Percentiles rank a stretch among this genome's conserved stretches.
Evolutionary conservation across 2,113 vertebrate species (phyloP).

Genomic region (Thalassoma bifasciatum): DNA sequence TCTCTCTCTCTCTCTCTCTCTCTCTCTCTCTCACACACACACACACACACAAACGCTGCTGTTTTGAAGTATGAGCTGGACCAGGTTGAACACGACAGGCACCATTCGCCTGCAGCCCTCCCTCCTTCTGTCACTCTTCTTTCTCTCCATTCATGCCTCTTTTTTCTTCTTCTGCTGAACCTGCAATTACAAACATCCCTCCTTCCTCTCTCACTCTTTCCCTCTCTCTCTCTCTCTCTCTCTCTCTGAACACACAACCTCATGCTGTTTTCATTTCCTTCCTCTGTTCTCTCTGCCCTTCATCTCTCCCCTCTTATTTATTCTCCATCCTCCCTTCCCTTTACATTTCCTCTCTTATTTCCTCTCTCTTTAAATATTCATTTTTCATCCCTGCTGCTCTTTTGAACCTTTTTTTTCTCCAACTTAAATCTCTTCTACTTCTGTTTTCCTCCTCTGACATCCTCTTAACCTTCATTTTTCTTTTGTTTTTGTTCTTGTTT

Average conservation of each 20-base stretch:
- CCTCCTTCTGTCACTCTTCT: not conserved
- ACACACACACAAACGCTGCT: constrained; percentile 26
- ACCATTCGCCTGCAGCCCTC: constrained; percentile 14
- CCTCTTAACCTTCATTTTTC: not conserved
- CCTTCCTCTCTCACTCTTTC: not conserved
- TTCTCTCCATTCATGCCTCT: not conserved
- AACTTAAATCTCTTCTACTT: not conserved
- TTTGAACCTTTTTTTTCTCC: too few species aligned
- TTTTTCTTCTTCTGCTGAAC: constrained; percentile 10
- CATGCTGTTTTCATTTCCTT: constrained; percentile 19
- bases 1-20: constrained; percentile 5
- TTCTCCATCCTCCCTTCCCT: constrained; percentile 1
- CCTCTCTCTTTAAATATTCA: not conserved
- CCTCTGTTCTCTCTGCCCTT: constrained; percentile 5
- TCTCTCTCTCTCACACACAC: too few species aligned
- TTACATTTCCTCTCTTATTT: not conserved
- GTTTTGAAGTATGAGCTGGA: constrained; percentile 20
- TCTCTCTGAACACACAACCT: constrained; percentile 14
- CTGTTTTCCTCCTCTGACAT: not conserved
- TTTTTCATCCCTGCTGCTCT: not conserved
- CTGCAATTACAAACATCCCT: constrained; percentile 10
- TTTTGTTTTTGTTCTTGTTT: not conserved
- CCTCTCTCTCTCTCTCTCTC: not conserved
- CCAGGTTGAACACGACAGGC: constrained; percentile 35
- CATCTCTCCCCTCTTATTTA: constrained; percentile 6